Percentiles rank a stretch among this genome's conserved stretches.
Conservation (phyloP, 2,888 invertebrate species). For the Eristalinus aeneus region DNA sequence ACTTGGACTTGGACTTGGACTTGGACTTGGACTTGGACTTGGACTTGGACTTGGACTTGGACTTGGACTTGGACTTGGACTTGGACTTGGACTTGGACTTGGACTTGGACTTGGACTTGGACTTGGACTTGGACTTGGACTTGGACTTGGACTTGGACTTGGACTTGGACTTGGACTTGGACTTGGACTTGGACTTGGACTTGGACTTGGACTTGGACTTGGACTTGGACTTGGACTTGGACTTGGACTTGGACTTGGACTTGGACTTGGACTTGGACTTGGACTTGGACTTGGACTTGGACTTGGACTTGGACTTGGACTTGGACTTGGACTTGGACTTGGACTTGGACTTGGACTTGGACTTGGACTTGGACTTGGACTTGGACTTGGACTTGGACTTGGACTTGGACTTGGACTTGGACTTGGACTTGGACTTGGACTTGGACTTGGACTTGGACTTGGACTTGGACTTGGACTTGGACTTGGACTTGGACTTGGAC, state of each 20-base stretch:
- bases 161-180: conserved; percentile 24
- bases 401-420: not conserved
- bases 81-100: conserved; percentile 33
- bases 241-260: conserved; percentile 15
- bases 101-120: conserved; percentile 28
- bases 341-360: no score
- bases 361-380: not conserved
- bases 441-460: not conserved
- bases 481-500: not conserved
- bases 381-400: not conserved
- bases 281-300: conserved; percentile 1
- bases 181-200: conserved; percentile 22
- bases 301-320: not conserved
- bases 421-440: not conserved
- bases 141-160: conserved; percentile 31
- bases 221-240: not conserved
- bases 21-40: conserved; percentile 33
- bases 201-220: not conserved
- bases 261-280: not conserved
- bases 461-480: not conserved
- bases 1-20: conserved; percentile 33
- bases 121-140: conserved; percentile 28
- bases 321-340: not conserved
- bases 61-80: conserved; percentile 29
- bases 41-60: conserved; percentile 34